Conservation (phyloP, 2,113 vertebrate species). For the Onychostruthus taczanowskii region DNA sequence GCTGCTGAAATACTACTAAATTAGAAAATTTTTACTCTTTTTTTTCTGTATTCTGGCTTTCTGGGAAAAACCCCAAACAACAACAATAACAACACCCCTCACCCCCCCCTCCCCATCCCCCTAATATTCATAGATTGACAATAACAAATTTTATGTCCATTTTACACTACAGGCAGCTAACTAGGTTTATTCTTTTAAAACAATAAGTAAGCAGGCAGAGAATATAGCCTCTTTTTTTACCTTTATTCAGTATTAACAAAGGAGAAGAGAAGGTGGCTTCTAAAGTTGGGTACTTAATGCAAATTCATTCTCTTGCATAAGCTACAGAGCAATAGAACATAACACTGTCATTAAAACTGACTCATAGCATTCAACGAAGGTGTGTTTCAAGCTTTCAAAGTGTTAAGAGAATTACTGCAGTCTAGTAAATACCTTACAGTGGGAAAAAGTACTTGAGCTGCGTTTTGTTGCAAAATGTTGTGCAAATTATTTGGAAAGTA, state of each 20-base stretch:
- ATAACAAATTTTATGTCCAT: not conserved
- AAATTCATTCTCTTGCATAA: slow-evolving; percentile 68
- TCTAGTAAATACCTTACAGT: slow-evolving; percentile 42
- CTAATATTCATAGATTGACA: not conserved
- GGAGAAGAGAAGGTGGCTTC: slow-evolving; percentile 54
- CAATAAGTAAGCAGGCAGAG: not conserved
- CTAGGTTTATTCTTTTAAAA: slow-evolving; percentile 29
- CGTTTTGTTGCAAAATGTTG: not conserved
- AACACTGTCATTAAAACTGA: slow-evolving; percentile 70
- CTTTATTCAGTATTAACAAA: slow-evolving; percentile 54
- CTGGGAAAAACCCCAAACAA: not conserved
- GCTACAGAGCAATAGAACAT: slow-evolving; percentile 50
- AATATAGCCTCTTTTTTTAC: not conserved
- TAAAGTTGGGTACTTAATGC: slow-evolving; percentile 64
- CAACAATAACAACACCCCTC: rapidly evolving
- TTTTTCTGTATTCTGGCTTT: not conserved
- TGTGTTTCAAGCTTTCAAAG: slow-evolving; percentile 56
- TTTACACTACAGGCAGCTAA: not conserved
- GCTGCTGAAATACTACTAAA: not conserved
- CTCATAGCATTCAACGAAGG: slow-evolving; percentile 65
- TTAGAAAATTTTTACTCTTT: not conserved
- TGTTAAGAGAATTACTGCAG: slow-evolving; percentile 51
- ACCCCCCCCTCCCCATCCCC: no score
- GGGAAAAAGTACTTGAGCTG: not conserved
- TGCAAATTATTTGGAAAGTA: not conserved